phyloP scores from a whole-genome alignment of 2,113 vertebrate species.

The Thalassarche chlororhynchos region DNA sequence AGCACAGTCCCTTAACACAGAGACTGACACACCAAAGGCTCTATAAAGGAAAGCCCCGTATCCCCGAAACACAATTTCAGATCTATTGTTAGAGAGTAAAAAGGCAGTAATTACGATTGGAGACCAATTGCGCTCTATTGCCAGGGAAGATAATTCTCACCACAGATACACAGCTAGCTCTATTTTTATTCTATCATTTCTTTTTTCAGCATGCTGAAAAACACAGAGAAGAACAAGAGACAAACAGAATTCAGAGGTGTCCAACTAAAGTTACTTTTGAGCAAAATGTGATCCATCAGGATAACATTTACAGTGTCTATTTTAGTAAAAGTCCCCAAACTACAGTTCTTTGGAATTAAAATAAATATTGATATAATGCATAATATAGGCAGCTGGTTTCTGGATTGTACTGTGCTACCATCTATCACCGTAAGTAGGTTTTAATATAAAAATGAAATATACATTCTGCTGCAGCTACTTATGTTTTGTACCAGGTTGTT shows the following conservation, averaged over 20 bases:
- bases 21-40: neutral
- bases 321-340: conserved; percentile 14
- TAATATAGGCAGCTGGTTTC: conserved; percentile 5
- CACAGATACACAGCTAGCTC: conserved; percentile 6
- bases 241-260: conserved; percentile 35
- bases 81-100: neutral
- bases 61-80: neutral
- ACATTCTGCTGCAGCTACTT: conserved; percentile 9
- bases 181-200: conserved; percentile 41
- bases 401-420: neutral
- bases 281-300: neutral
- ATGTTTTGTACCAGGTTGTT: neutral
- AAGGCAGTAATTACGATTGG: conserved; percentile 30
- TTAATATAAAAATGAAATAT: conserved; percentile 26
- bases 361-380: conserved; percentile 45
- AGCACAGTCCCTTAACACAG: neutral
- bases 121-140: neutral
- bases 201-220: conserved; percentile 33
- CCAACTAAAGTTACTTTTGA: conserved; percentile 27
- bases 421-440: conserved; percentile 40
- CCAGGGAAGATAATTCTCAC: conserved; percentile 32
- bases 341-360: conserved; percentile 15
- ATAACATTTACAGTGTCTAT: neutral
- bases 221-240: neutral
- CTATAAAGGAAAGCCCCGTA: neutral